These are phyloP conservation scores for Indicator maculatus DNA, from an alignment of 2,113 vertebrate genomes.

Conservation along the genomic window DNA sequence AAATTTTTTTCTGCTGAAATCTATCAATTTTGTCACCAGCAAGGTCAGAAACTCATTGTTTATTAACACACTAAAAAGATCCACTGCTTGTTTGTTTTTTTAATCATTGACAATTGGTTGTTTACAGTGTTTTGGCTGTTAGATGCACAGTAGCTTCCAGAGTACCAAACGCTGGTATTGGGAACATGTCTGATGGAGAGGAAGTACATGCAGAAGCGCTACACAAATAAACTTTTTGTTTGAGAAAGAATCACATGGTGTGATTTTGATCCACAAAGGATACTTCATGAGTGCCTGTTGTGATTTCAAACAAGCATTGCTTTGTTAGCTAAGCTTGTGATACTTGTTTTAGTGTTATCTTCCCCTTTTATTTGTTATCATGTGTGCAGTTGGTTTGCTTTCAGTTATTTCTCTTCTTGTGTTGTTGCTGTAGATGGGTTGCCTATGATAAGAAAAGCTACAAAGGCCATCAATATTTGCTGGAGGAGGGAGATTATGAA, in stretches of 20 bases:
- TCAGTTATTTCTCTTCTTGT: background rate
- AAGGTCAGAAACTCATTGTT: background rate
- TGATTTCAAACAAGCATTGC: background rate
- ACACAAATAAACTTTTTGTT: background rate
- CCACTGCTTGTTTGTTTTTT: fast-evolving
- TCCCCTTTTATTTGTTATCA: background rate
- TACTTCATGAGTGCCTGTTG: background rate
- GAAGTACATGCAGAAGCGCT: background rate
- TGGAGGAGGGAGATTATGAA: slow-evolving; percentile 86
- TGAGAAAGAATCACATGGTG: background rate
- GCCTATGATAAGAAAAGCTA: slow-evolving; percentile 83
- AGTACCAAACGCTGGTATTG: background rate
- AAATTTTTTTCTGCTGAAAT: background rate
- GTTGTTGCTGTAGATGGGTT: slow-evolving; percentile 81
- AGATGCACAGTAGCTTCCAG: background rate
- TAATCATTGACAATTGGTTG: background rate
- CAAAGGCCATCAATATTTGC: slow-evolving; percentile 83
- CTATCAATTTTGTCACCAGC: background rate
- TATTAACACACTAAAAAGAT: background rate
- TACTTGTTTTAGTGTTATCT: background rate
- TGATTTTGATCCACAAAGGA: background rate
- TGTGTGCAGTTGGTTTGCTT: background rate
- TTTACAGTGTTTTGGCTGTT: background rate
- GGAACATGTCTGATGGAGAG: background rate
- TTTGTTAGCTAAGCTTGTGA: background rate